Conservation (phyloP, 2,797 vertebrate genomes). For the Pangasius krempfi region DNA sequence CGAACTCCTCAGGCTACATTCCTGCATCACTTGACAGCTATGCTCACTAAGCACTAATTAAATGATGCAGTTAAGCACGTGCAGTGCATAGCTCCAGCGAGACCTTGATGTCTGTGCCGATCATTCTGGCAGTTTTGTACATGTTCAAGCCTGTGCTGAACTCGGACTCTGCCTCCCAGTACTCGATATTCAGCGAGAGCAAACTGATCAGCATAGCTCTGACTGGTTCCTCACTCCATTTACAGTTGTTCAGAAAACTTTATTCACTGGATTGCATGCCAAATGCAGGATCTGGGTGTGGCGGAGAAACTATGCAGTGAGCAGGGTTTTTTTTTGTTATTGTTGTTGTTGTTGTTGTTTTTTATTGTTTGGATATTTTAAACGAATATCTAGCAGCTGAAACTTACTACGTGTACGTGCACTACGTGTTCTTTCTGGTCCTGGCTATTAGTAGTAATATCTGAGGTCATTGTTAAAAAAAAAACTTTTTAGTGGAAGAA, state of each 20-base stretch:
- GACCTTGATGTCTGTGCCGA: conserved; percentile 59
- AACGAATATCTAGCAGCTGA: not conserved
- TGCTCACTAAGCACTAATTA: conserved; percentile 69
- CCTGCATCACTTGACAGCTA: conserved; percentile 75
- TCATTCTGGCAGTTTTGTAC: conserved; percentile 41
- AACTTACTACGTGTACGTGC: not conserved
- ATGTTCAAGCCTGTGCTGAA: not conserved
- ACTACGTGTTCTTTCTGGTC: not conserved
- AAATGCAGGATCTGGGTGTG: conserved; percentile 41
- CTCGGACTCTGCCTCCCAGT: not conserved
- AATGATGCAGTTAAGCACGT: conserved; percentile 72
- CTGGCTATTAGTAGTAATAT: not conserved
- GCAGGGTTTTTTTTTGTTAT: not conserved
- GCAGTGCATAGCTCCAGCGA: conserved; percentile 27
- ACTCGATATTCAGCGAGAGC: not conserved
- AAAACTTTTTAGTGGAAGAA: not conserved
- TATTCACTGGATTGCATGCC: not conserved
- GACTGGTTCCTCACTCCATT: not conserved
- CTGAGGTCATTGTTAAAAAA: not conserved
- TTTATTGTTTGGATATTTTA: no score
- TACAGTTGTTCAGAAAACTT: not conserved
- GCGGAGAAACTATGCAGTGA: not conserved
- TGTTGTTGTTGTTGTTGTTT: no score
- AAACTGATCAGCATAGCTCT: not conserved
- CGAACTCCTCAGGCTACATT: conserved; percentile 71